Evolutionary conservation across 2,888 invertebrate genomes (phyloP), one percentile per base, ranked within the genome.

Genomic region (Pachliopta kotzebuea): DNA sequence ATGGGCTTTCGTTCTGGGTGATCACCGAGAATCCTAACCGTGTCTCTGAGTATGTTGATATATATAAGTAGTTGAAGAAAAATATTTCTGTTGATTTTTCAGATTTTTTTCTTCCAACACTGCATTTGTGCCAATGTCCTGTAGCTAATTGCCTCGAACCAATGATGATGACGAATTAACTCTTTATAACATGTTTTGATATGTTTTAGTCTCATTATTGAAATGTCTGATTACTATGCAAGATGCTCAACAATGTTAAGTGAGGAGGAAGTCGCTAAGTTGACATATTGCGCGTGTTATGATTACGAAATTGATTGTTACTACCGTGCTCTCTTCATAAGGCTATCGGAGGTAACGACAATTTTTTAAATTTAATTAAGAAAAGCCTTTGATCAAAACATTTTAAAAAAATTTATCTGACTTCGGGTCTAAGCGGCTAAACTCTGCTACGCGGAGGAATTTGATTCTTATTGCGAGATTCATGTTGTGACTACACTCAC

Each of bases 291-390:
- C 66, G 85, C 85, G 0, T 80, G 75, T 62, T 81, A 77, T 29
- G 88, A 87, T 20, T 76, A 80, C 0, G 81, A 81, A 0, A 77
- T 74, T 7, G 72, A 78, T 0, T 77, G 76, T 58, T 86, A 75
- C 70, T 87, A 85, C 66, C 74, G 90, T 56, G 87, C 77, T 8
- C 72, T 90, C 49, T 77, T 85, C 68, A 73, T 88, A 1, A 73
- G 78, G 60, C 65, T 83, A 0, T 69, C 68, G 37, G 80, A 88
- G 80, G 87, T 87, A 71, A 58, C 56, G 56, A 14, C n/a, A 55
- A 23, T 52, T 26, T 1, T 24, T 29, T 11, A 45, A 17, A 53
- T 18, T 37, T 11, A 11, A 26, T 26, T 4, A 4, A 4, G 6
- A 26, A 37, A 37, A 37, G 14, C 1, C 4, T 1, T 11, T 14